A percentile compares a stretch with the other conserved stretches of the same genome.
Evolutionary conservation across 2,113 vertebrate genomes (phyloP).

Genomic region (Coracopsis vasa): DNA sequence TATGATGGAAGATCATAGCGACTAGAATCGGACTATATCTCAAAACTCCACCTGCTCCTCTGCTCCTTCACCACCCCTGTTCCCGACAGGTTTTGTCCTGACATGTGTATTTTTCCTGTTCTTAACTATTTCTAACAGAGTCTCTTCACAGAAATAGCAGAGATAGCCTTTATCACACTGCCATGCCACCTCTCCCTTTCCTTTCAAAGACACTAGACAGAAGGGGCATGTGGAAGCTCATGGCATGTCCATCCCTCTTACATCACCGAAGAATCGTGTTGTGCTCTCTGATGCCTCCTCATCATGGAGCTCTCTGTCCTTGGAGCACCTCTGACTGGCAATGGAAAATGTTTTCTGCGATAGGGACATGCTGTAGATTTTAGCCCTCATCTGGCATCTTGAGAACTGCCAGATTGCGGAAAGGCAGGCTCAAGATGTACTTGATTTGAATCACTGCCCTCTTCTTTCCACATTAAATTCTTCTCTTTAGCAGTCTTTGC

Average conservation of each 20-base stretch:
- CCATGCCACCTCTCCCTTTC: fast-evolving
- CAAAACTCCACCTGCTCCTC: neutral
- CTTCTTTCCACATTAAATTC: neutral
- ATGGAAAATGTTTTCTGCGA: neutral
- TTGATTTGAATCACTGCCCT: neutral
- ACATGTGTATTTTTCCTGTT: neutral
- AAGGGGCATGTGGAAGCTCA: neutral
- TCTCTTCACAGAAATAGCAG: neutral
- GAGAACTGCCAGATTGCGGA: neutral
- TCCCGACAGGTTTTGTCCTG: neutral
- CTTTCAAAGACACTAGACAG: neutral
- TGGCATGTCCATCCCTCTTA: neutral
- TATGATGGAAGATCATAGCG: neutral
- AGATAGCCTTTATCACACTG: neutral
- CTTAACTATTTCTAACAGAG: neutral
- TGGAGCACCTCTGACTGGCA: neutral
- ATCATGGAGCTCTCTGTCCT: neutral
- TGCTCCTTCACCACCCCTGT: neutral
- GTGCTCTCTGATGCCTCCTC: neutral
- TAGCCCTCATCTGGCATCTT: neutral
- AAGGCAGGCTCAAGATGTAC: fast-evolving
- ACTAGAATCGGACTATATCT: neutral
- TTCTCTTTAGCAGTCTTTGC: neutral
- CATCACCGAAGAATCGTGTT: neutral
- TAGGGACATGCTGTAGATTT: neutral